Evolutionary conservation across 2,113 vertebrate genomes (phyloP).

Genomic region (Nematolebias whitei): DNA sequence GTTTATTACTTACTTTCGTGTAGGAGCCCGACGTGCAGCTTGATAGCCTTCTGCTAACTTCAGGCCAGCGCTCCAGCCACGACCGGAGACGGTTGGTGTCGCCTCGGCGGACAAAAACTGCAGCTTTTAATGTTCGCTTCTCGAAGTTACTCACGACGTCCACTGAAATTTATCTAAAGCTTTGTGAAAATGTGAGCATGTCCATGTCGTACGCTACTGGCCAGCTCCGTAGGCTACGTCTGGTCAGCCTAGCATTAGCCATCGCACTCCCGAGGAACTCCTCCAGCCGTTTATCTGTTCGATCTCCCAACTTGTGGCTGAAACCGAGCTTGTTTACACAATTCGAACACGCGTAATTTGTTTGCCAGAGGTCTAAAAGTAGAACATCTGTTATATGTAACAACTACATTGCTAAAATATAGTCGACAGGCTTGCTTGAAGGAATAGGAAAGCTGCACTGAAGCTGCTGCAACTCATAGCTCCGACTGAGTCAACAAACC

Average conservation of each 20-base stretch:
- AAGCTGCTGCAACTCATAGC: constrained; percentile 3
- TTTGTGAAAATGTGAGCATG: not conserved
- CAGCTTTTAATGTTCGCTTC: not conserved
- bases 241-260: constrained; percentile 31
- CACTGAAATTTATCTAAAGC: not conserved
- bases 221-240: constrained; percentile 11
- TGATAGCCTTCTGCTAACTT: constrained; percentile 52
- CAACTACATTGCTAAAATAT: constrained; percentile 43
- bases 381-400: not conserved
- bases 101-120: constrained; percentile 16
- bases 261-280: constrained; percentile 58
- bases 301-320: constrained; percentile 49
- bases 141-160: too few species aligned
- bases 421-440: too few species aligned
- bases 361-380: not conserved
- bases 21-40: constrained; percentile 41
- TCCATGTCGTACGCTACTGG: constrained; percentile 22
- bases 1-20: constrained; percentile 52
- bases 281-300: constrained; percentile 39
- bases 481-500: constrained; percentile 56
- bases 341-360: not conserved
- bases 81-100: constrained; percentile 22
- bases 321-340: not conserved
- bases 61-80: constrained; percentile 55
- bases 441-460: too few species aligned